Conservation (phyloP, 2,797 vertebrate species). For the Amazonetta brasiliensis region DNA sequence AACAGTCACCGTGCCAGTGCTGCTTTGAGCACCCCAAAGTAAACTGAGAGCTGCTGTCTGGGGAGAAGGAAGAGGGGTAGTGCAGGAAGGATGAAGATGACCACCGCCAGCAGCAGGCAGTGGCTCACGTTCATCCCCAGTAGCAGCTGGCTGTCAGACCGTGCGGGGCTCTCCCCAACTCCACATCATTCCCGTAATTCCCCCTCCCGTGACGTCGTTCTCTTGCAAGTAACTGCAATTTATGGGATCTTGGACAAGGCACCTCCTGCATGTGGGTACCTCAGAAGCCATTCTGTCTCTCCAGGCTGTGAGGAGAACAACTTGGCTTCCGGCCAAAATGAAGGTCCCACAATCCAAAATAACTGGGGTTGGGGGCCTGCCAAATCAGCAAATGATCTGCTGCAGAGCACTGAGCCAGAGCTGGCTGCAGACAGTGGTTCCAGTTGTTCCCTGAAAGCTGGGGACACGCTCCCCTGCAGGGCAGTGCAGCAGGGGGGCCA, state of each 20-base stretch:
- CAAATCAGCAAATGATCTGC: conserved; percentile 35
- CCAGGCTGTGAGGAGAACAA: not conserved
- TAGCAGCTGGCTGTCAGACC: not conserved
- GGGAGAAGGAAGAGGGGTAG: not conserved
- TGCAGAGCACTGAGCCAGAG: not conserved
- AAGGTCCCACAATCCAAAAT: conserved; percentile 23
- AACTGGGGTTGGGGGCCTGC: not conserved
- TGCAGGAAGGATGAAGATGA: not conserved
- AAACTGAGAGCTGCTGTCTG: not conserved
- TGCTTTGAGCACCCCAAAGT: not conserved
- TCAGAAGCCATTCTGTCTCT: not conserved
- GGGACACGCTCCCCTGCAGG: not conserved
- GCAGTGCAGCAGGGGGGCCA: not conserved
- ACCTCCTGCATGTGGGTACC: not conserved
- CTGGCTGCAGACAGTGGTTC: not conserved
- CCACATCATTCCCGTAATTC: not conserved
- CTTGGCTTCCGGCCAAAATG: not conserved
- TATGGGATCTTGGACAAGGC: not conserved
- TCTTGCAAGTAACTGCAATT: not conserved
- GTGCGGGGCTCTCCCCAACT: no score
- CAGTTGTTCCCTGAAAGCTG: not conserved
- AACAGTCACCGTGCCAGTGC: not conserved
- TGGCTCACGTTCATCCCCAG: not conserved
- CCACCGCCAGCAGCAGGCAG: not conserved
- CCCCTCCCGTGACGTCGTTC: not conserved